Base-by-base conservation (phyloP, 2,113 vertebrate genomes). In the Plectropomus leopardus region DNA sequence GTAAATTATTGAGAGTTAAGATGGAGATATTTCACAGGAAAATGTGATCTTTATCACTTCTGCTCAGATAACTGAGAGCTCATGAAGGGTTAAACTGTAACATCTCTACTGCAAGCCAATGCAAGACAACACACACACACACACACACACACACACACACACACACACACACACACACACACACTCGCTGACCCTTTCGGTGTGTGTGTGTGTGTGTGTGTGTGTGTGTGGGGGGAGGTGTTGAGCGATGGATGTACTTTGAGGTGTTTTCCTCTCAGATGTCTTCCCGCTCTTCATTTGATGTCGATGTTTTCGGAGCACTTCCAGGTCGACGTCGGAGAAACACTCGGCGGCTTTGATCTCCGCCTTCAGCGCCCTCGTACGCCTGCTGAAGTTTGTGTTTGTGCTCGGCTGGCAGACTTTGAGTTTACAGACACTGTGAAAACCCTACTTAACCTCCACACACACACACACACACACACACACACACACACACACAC, bases 261-360 rank as follows among this genome's bases (percentile, higher is more conserved):
- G 40, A 82, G 75, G 16, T 71, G 64, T 57, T 76, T 77, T 66
- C 76, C 45, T 73, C 44, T 80, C 78, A 50, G 36, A 76, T 42
- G 54, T 77, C 63, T 76, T 63, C 44, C 58, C 23, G 28, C 73
- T 78, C 58, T 30, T 82, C 74, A 65, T 70, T 50, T 76, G 65
- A 86, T 63, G 75, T 51, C 7, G 32, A 57, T 68, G 54, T 76
- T 75, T 36, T 79, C 61, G 2, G 51, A 74, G 57, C 50, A 2
- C 64, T 66, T 83, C 42, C 76, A 75, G 13, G 71, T 67, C 24
- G 30, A 70, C 14, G 16, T n/a, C n/a, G 19, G 23, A 1, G 15
- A 32, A 80, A 76, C 57, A 7, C 67, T 72, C 0, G 0, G 3
- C 5, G 2, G 9, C 77, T 77, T 83, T 87, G 77, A 87, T 86